Base-by-base conservation (phyloP, 2,888 invertebrate genomes). In the Leptura quadrifasciata region DNA sequence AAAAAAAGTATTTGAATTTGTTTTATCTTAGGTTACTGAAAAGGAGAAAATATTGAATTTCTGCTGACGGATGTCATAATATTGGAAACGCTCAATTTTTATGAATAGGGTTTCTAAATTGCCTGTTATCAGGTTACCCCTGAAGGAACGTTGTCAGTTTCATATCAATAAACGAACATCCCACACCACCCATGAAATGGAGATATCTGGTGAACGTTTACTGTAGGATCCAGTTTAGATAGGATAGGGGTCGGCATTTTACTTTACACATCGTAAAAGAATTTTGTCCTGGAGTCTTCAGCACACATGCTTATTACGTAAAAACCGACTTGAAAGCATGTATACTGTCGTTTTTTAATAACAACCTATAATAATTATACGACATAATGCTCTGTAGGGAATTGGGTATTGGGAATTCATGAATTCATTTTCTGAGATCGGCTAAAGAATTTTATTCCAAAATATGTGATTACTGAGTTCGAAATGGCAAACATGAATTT, bases 31-130 rank as follows among this genome's bases (percentile, higher is more conserved):
- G n/a, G 5, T 47, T n/a, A 0, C n/a, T 3, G n/a, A 47, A n/a
- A 6, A 39, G 39, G 6, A 31, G 10, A 47, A 47, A 47, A 47
- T n/a, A n/a, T 47, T 15, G n/a, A 47, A n/a, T 47, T 5, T 47
- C n/a, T n/a, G 47, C n/a, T 47, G n/a, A 47, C 47, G 15, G 47
- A n/a, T n/a, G n/a, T n/a, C 47, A 47, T 6, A 47, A 47, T 6
- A 47, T 12, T 47, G 47, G 3, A n/a, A 47, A 47, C n/a, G 5
- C 15, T 47, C 47, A 15, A 47, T 15, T 47, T 47, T 47, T 47
- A n/a, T 47, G n/a, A 47, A 47, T 47, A 47, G 47, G 47, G 47
- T 47, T 47, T 47, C 47, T 47, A 47, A 47, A 47, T 47, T 47
- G 47, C 47, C 4, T 47, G 47, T n/a, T 47, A 47, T 47, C 47